Conservation (phyloP, 1,140 invertebrate species). For the Eueides isabella region DNA sequence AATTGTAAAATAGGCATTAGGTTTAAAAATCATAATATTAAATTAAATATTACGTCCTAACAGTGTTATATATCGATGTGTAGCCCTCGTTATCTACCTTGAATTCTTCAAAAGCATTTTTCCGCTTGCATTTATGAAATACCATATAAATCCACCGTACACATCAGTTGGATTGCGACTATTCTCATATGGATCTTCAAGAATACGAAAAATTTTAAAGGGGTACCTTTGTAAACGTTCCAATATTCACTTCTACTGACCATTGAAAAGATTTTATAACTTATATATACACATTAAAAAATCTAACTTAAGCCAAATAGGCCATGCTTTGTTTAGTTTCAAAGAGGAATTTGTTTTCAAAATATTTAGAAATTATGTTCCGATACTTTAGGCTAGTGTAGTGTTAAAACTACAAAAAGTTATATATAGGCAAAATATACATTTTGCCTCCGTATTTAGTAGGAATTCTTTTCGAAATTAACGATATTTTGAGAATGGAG, state of each 20-base stretch:
- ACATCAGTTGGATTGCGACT: background rate
- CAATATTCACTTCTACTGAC: background rate
- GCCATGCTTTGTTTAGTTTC: no score
- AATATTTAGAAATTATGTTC: no score
- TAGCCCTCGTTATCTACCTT: background rate
- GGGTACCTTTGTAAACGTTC: background rate
- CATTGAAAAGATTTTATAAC: background rate
- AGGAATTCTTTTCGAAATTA: no score
- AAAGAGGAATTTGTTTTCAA: no score
- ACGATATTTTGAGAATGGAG: no score
- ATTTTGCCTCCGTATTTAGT: no score
- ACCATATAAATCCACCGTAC: background rate
- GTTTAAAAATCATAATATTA: no score
- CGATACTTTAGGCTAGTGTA: no score
- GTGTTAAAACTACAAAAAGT: no score
- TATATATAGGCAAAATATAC: no score
- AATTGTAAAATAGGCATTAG: no score
- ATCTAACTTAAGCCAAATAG: background rate
- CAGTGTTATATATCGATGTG: background rate
- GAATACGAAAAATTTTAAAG: background rate
- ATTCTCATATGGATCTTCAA: background rate
- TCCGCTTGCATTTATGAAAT: constrained; percentile 8
- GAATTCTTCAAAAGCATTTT: background rate
- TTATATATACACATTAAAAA: background rate
- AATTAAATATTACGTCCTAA: background rate